These are phyloP conservation scores for Argyra leucocephala DNA, from an alignment of 2,888 invertebrate genomes.

Conservation along the genomic window DNA sequence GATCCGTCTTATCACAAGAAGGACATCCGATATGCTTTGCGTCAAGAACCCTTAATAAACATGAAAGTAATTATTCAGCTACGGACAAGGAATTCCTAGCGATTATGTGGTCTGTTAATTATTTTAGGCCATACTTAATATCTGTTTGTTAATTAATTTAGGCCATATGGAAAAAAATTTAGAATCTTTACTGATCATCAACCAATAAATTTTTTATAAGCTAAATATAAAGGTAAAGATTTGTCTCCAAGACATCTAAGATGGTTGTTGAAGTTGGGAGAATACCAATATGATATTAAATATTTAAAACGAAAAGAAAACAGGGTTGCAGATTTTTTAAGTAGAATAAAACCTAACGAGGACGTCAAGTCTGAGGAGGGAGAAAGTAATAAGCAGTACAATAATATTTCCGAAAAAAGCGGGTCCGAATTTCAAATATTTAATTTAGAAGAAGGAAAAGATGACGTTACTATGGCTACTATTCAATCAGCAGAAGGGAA, in stretches of 20 bases:
- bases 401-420: not conserved
- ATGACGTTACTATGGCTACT: not conserved
- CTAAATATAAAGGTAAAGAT: constrained; percentile 21
- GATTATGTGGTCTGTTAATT: constrained; percentile 18
- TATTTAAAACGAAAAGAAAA: constrained; percentile 21
- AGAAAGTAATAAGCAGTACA: too few relatives aligned
- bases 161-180: constrained; percentile 20
- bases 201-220: not conserved
- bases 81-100: constrained; percentile 19
- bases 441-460: constrained; percentile 8
- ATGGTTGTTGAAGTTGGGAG: constrained; percentile 20
- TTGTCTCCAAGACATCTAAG: constrained; percentile 18
- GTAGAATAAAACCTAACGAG: constrained; percentile 12
- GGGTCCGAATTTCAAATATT: not conserved
- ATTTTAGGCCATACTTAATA: constrained; percentile 19
- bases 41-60: not conserved
- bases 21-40: not conserved
- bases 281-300: constrained; percentile 19
- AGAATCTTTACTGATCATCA: constrained; percentile 15
- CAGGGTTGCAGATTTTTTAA: constrained; percentile 21
- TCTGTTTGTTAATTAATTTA: too few relatives aligned
- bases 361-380: too few relatives aligned
- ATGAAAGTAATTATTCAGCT: not conserved
- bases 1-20: constrained; percentile 14
- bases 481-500: not conserved